phyloP scores from a whole-genome alignment of 2,113 vertebrate species.

The Varanus komodoensis region DNA sequence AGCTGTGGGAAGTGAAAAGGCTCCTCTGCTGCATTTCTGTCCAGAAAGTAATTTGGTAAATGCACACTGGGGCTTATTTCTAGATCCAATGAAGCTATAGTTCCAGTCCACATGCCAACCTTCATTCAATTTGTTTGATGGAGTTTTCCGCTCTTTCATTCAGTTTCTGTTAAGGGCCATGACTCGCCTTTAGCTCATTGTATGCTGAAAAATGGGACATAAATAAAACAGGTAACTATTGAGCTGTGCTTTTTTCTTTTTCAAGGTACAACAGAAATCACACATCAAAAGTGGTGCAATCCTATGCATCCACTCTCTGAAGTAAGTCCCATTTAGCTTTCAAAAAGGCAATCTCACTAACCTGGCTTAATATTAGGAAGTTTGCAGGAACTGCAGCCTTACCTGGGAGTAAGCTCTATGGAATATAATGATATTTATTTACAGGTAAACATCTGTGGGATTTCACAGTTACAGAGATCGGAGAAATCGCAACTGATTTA shows the following conservation, averaged over 20 bases:
- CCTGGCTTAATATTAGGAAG: too few species aligned
- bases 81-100: neutral
- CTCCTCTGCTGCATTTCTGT: too few species aligned
- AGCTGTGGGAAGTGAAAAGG: too few species aligned
- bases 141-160: neutral
- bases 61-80: neutral
- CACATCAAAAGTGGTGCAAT: too few species aligned
- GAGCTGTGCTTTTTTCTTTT: neutral
- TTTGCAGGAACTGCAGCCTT: neutral
- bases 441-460: neutral
- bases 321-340: too few species aligned
- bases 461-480: neutral
- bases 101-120: neutral
- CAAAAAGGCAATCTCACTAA: too few species aligned
- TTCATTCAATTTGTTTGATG: neutral
- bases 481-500: too few species aligned
- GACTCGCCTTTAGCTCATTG: neutral
- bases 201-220: neutral
- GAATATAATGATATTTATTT: neutral
- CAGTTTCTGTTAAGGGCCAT: neutral
- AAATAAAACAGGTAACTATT: neutral
- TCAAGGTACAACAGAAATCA: neutral
- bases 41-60: too few species aligned
- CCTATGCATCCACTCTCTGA: too few species aligned
- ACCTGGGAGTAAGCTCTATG: neutral